A percentile compares a stretch with the other conserved stretches of the same genome.
Evolutionary conservation across 2,113 vertebrate genomes (phyloP).

Genomic region (Osmerus eperlanus): DNA sequence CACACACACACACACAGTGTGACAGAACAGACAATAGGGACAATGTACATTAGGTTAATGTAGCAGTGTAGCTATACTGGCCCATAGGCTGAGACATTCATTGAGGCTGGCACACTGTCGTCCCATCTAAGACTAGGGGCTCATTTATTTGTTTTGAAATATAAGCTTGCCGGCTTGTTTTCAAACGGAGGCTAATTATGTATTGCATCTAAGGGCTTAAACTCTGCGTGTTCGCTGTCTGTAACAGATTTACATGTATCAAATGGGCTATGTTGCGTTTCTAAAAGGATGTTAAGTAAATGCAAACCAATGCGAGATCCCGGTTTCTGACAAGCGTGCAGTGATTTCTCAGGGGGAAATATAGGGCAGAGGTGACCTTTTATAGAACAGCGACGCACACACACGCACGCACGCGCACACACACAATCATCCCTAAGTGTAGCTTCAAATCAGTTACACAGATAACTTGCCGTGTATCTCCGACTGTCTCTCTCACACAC

Average conservation of each 20-base stretch:
- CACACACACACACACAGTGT: background rate
- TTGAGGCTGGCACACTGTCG: background rate
- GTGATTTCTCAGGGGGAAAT: background rate
- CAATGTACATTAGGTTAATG: background rate
- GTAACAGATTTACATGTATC: background rate
- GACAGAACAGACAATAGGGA: background rate
- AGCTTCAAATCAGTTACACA: background rate
- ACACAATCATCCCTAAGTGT: background rate
- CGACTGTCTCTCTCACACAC: background rate
- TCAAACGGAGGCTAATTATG: background rate
- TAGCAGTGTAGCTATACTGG: background rate
- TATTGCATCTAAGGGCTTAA: background rate
- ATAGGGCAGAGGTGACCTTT: background rate
- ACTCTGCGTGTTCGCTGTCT: background rate
- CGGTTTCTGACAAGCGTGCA: too few relatives aligned
- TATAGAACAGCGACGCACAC: too few relatives aligned
- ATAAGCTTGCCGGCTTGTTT: background rate
- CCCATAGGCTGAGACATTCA: background rate
- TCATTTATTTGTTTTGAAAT: background rate
- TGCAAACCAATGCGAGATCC: too few relatives aligned
- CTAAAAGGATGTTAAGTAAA: too few relatives aligned
- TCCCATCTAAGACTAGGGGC: background rate
- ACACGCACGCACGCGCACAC: background rate
- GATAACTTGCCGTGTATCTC: background rate
- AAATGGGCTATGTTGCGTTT: too few relatives aligned